Evolutionary conservation across 2,113 vertebrate genomes (phyloP), one percentile per base, ranked within the genome.

Genomic region (Bucco capensis): DNA sequence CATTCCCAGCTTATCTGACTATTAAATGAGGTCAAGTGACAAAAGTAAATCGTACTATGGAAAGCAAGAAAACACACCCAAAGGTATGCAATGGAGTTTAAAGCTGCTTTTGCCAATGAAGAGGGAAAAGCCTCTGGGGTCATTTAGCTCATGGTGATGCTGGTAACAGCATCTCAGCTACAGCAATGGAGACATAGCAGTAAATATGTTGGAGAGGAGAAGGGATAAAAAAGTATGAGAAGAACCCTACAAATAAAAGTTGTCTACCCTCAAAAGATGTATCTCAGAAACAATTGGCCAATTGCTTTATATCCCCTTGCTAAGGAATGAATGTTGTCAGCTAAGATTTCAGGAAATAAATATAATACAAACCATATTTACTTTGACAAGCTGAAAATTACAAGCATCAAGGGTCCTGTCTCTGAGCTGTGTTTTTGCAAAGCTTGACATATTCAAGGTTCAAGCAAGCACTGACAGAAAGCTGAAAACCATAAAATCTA

Each of bases 351-450:
- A 77, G 64, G 54, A 89, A 93, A 80, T 72, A 95, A 94, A 89
- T 84, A 80, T 46, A 76, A 76, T 27, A 88, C 50, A 95, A 79
- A 54, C 67, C 31, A 51, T 89, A 93, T 88, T 83, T 94, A 83
- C 62, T 79, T 66, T 92, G 86, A 94, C 90, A 96, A 92, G 89
- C 76, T 90, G 54, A 84, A 96, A 92, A 91, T 92, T 86, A 82
- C 46, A 89, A 47, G 74, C 49, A 24, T 76, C 88, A 58, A 62
- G 62, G 77, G 90, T 70, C 42, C 62, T 94, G 54, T 35, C 60
- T 94, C 83, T 87, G 74, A 76, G 71, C 56, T 12, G 5, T 35
- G 62, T 44, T 94, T 90, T 87, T 40, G 27, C 62, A 87, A 85
- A 89, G 13, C 62, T 30, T 89, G 90, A 72, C 24, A 16, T 92